These are phyloP conservation scores for Apamea crenata DNA, from an alignment of 2,888 invertebrate genomes.

Conservation along the genomic window DNA sequence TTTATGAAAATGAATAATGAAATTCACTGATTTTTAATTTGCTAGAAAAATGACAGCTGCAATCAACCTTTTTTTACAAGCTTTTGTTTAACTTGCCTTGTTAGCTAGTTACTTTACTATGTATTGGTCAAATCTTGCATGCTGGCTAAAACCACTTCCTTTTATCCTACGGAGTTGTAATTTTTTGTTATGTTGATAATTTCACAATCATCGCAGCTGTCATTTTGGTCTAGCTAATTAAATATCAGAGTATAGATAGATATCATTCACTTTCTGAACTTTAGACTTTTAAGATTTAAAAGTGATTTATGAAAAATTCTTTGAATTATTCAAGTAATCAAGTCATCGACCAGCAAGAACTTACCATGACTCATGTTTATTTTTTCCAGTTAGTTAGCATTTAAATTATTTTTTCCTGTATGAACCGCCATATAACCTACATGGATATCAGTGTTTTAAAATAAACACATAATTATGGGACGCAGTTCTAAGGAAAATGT, in stretches of 20 bases:
- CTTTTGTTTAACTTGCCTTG: background rate
- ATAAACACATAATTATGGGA: slow-evolving; percentile 14
- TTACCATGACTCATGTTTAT: slow-evolving; percentile 11
- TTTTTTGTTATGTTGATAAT: background rate
- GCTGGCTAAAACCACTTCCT: too few species aligned
- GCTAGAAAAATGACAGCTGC: background rate
- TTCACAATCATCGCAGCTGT: background rate
- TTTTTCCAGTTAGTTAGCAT: background rate
- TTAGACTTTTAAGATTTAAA: background rate
- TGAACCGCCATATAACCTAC: background rate
- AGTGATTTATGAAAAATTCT: slow-evolving; percentile 6
- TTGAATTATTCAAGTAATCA: slow-evolving; percentile 10
- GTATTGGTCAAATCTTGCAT: too few species aligned
- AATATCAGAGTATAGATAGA: background rate
- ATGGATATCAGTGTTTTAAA: slow-evolving; percentile 19
- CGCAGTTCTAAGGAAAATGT: slow-evolving; percentile 40
- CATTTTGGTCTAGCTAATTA: background rate
- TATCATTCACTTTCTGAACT: background rate
- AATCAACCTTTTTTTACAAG: background rate
- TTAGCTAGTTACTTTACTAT: too few species aligned
- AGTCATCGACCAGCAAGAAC: slow-evolving; percentile 45
- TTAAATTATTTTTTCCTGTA: slow-evolving; percentile 34
- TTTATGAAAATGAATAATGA: background rate
- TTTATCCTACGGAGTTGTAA: too few species aligned
- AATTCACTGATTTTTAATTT: too few species aligned